A percentile compares a stretch with the other conserved stretches of the same genome.
phyloP scores from a whole-genome alignment of 2,113 vertebrate genomes.

The Cryptotis parvus region DNA sequence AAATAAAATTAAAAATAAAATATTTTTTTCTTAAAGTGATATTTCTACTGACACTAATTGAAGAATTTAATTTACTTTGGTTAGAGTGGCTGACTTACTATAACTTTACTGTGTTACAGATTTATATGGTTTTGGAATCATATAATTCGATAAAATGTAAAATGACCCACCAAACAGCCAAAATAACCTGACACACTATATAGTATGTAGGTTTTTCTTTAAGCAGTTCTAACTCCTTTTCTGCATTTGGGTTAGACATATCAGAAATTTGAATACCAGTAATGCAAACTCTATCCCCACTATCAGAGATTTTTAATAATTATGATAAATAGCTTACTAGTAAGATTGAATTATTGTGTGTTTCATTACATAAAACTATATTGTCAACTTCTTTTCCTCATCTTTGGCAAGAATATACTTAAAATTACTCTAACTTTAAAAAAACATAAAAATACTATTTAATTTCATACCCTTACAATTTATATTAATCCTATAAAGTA shows the following conservation, averaged over 20 bases:
- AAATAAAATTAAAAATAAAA: not conserved
- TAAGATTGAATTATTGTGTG: not conserved
- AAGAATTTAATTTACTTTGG: not conserved
- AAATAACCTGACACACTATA: not conserved
- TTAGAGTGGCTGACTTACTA: not conserved
- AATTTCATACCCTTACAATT: not conserved
- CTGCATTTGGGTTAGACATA: not conserved
- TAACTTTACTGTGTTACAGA: not conserved
- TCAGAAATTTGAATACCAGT: not conserved
- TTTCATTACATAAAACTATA: not conserved
- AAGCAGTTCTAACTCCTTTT: not conserved
- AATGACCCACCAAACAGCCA: not conserved
- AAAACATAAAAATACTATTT: not conserved
- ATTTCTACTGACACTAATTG: not conserved
- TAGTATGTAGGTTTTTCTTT: not conserved
- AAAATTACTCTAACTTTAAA: not conserved
- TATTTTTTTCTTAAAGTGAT: not conserved
- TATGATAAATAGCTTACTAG: not conserved
- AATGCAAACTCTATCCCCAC: not conserved
- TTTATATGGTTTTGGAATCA: not conserved
- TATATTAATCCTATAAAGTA: no score
- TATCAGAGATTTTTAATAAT: not conserved
- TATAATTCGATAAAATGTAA: not conserved
- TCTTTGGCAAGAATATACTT: not conserved
- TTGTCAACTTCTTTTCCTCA: not conserved